Conservation (phyloP, 2,888 invertebrate species). For the Rhingia rostrata region DNA sequence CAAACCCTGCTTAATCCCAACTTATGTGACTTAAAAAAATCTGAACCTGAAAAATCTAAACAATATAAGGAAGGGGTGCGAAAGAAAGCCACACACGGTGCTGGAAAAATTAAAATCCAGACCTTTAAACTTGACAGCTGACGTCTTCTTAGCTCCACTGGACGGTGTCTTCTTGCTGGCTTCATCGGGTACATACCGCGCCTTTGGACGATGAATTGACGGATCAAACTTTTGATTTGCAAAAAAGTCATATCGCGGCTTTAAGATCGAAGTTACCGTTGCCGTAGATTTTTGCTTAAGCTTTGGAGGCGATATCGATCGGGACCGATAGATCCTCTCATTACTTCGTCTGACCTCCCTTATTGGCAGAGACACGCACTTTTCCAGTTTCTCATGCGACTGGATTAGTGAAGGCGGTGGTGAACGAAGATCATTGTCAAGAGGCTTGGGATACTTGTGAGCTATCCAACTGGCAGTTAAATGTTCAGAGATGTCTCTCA, state of each 20-base stretch:
- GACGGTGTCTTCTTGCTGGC: constrained; percentile 86
- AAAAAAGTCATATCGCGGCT: constrained; percentile 84
- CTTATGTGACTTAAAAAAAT: neutral
- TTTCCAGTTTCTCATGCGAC: constrained; percentile 13
- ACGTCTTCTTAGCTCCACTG: constrained; percentile 76
- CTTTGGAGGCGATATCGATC: constrained; percentile 84
- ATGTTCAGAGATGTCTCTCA: constrained; percentile 91
- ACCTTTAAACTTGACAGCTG: constrained; percentile 82
- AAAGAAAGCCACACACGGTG: constrained; percentile 74
- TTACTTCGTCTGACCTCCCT: constrained; percentile 37
- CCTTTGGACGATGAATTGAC: constrained; percentile 88
- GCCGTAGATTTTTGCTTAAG: constrained; percentile 77
- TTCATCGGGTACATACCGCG: constrained; percentile 88
- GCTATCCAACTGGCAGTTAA: constrained; percentile 91
- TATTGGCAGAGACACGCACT: constrained; percentile 43
- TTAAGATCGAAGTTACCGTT: constrained; percentile 82
- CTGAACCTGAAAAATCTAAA: constrained; percentile 36
- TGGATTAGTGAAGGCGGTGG: constrained; percentile 12
- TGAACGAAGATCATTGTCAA: constrained; percentile 85
- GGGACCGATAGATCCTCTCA: constrained; percentile 82
- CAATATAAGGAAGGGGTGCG: constrained; percentile 21
- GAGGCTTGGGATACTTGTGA: constrained; percentile 89
- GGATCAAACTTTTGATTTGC: constrained; percentile 89
- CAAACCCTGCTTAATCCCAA: neutral
- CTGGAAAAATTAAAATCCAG: constrained; percentile 63